Base-by-base conservation (phyloP, 1,140 invertebrate species). In the Drosophila tropicalis region DNA sequence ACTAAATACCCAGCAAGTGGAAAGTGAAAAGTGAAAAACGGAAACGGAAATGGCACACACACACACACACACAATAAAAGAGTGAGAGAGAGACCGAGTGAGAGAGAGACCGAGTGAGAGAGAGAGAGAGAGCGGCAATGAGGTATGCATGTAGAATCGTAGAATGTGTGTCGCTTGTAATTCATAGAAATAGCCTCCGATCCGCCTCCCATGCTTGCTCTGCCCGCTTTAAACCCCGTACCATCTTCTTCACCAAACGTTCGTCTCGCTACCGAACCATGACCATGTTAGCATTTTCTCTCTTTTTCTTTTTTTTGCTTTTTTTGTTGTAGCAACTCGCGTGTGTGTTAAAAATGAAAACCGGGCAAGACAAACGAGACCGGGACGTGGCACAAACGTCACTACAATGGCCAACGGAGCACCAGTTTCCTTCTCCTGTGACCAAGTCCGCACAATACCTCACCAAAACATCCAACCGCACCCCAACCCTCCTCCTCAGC, bases 1-100 rank as follows among this genome's bases (percentile, higher is more conserved):
- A 89, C 83, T 86, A 86, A 87, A 87, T 83, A 87, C 79, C 65
- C 83, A 89, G 84, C 84, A 89, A 87, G 83, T 87, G 80, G 83
- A 58, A 58, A 76, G 76, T 22, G 44, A 51, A 81, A 86, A 86
- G 82, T 87, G 72, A 72, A 86, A 86, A 86, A 64, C 84, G 83
- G 83, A 87, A 89, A 87, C 79, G 83, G 84, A 87, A 87, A 87
- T 89, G 76, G 67, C 84, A 75, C 83, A 87, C 84, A 87, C 61
- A 72, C 62, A 71, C 47, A 72, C 57, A 60, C 7, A 68, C 32
- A 51, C 17, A 74, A 36, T 63, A 67, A 77, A 54, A 57, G 70
- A 70, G 67, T 44, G 47, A 62, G 36, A 44, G n/a, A n/a, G n/a
- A n/a, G n/a, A n/a, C n/a, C n/a, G 34, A 15, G 40, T n/a, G 40